Evolutionary conservation across 2,797 vertebrate species (phyloP).

Genomic region (Rhincodon typus): DNA sequence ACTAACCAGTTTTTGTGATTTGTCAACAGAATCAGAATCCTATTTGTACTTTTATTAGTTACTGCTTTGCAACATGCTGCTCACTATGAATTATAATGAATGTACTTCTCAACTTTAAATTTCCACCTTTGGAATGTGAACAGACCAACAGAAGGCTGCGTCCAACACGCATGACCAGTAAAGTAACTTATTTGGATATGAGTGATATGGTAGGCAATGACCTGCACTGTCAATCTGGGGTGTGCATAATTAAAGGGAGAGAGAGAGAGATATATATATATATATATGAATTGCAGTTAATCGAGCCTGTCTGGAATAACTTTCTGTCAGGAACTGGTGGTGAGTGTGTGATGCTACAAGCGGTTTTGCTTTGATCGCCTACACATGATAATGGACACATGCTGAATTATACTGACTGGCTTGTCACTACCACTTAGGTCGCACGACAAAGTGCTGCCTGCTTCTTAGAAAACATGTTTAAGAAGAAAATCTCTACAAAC

Average conservation of each 20-base stretch:
- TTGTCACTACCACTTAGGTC: slow-evolving; percentile 10
- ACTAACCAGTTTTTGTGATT: slow-evolving; percentile 14
- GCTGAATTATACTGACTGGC: slow-evolving; percentile 31
- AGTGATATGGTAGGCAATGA: not conserved
- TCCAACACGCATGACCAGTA: not conserved
- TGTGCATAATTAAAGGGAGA: slow-evolving; percentile 21
- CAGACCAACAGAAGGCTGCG: not conserved
- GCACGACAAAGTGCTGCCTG: not conserved
- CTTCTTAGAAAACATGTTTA: slow-evolving; percentile 1
- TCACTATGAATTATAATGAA: not conserved
- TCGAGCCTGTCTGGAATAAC: slow-evolving; percentile 10
- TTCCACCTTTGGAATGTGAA: not conserved
- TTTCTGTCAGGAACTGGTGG: slow-evolving; percentile 10
- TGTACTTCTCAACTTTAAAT: not conserved
- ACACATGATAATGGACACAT: slow-evolving; percentile 30
- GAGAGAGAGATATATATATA: no score
- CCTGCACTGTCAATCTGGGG: not conserved
- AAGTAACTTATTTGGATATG: not conserved
- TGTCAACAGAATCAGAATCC: not conserved
- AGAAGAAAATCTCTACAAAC: not conserved
- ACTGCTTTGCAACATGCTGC: not conserved
- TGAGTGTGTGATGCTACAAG: slow-evolving; percentile 25
- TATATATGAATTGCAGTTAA: not conserved
- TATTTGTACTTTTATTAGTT: not conserved
- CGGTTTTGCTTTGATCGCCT: not conserved